Conservation (phyloP, 2,113 vertebrate genomes). For the Pterocles orientalis region DNA sequence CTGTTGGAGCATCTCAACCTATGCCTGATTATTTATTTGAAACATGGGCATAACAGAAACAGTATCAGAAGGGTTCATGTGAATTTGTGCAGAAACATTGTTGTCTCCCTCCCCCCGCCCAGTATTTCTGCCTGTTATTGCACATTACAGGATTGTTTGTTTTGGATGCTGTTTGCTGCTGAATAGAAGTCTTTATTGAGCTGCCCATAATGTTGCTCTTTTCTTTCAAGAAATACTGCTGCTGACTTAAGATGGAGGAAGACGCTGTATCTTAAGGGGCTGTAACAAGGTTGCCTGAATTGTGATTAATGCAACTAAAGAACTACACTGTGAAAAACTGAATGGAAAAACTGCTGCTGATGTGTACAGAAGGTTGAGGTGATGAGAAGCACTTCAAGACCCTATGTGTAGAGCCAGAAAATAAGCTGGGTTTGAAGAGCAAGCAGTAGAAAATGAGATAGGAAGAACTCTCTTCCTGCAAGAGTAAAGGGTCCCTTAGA, state of each 20-base stretch:
- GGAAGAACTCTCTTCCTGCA: background rate
- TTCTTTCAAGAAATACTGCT: slow-evolving; percentile 1
- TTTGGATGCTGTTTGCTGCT: slow-evolving; percentile 4
- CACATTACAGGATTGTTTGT: background rate
- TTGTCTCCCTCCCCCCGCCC: background rate
- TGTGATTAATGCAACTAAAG: background rate
- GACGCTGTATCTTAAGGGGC: background rate
- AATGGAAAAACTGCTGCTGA: background rate
- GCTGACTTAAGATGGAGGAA: background rate
- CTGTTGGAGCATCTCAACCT: background rate
- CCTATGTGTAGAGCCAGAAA: background rate
- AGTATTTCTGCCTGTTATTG: background rate
- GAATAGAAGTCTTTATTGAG: background rate
- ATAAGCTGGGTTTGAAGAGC: background rate
- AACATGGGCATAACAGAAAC: background rate
- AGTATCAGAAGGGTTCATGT: background rate
- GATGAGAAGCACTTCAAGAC: background rate
- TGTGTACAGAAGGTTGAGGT: background rate
- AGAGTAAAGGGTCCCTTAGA: background rate
- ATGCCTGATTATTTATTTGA: background rate
- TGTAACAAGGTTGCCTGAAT: background rate
- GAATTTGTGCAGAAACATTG: background rate
- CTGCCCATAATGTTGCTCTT: background rate
- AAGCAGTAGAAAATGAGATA: background rate
- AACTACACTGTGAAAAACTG: background rate